Evolutionary conservation across 2,797 vertebrate species (phyloP).

Genomic region (Luscinia luscinia): DNA sequence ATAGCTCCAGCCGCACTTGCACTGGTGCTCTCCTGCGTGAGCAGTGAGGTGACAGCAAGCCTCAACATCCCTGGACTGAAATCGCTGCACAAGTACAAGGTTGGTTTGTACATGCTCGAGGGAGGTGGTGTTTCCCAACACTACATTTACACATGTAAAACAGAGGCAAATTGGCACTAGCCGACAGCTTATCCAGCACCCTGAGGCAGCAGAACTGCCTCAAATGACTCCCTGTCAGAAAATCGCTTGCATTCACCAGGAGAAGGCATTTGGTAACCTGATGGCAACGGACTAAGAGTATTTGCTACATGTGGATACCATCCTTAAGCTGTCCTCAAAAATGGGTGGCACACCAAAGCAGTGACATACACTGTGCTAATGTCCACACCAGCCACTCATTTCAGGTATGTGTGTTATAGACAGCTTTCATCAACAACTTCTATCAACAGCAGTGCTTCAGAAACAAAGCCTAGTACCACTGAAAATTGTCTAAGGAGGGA

Average conservation of each 20-base stretch:
- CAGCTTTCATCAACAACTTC: neutral
- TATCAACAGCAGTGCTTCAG: neutral
- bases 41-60: neutral
- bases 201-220: neutral
- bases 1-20: neutral
- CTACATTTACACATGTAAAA: neutral
- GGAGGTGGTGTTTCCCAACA: neutral
- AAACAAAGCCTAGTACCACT: neutral
- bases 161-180: neutral
- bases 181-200: neutral
- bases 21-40: neutral
- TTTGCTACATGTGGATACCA: neutral
- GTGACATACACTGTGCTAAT: neutral
- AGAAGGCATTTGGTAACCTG: neutral
- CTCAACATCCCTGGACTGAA: neutral
- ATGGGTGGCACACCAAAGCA: neutral
- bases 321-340: neutral
- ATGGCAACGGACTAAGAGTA: neutral
- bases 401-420: neutral
- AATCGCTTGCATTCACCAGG: rapidly evolving
- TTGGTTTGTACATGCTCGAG: neutral
- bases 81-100: neutral
- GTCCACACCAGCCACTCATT: neutral
- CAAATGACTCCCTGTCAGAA: neutral
- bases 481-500: neutral